Percentiles rank a stretch among this genome's conserved stretches.
Evolutionary conservation across 2,888 invertebrate genomes (phyloP).

Genomic region (Agrochola lychnidis): DNA sequence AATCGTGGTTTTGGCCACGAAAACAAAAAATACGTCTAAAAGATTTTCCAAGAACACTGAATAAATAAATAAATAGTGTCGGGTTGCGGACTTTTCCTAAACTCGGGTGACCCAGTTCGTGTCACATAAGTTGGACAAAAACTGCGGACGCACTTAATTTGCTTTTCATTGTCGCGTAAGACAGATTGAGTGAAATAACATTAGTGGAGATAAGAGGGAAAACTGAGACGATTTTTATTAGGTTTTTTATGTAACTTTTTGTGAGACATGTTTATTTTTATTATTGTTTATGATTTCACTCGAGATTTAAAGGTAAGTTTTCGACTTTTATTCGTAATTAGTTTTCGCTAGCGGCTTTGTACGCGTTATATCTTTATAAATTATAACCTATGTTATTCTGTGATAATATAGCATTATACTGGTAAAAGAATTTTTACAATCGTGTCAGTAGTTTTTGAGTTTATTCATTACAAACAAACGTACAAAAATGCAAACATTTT

Average conservation of each 20-base stretch:
- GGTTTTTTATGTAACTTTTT: neutral
- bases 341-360: no score
- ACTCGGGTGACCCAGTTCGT: conserved; percentile 38
- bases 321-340: neutral
- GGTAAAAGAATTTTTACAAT: no score
- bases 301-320: neutral
- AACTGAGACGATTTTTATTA: conserved; percentile 11
- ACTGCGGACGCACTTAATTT: conserved; percentile 53
- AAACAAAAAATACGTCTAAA: conserved; percentile 14
- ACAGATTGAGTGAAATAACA: conserved; percentile 53
- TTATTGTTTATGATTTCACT: neutral
- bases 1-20: neutral
- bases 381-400: no score
- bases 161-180: conserved; percentile 44
- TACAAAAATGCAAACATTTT: no score
- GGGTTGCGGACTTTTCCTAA: conserved; percentile 4
- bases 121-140: conserved; percentile 34
- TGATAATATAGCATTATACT: no score
- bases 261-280: neutral
- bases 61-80: conserved; percentile 43
- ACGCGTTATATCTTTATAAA: no score
- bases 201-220: conserved; percentile 33
- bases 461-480: no score
- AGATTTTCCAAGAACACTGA: conserved; percentile 27
- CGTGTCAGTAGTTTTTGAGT: no score